phyloP scores from a whole-genome alignment of 2,888 invertebrate genomes.

The Rhorus exstirpatorius region DNA sequence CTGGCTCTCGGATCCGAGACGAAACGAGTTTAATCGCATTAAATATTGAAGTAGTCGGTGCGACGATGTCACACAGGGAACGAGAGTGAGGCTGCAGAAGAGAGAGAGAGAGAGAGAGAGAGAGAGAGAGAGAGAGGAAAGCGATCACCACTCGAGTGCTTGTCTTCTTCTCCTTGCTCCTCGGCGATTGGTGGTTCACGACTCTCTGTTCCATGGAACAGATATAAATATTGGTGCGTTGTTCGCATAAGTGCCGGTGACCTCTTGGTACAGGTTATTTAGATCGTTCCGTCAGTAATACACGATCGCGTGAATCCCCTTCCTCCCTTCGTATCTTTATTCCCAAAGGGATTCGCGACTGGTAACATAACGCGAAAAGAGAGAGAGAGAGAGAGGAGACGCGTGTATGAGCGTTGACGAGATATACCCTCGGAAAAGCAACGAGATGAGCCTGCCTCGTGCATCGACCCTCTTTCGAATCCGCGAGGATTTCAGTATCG shows the following conservation, averaged over 20 bases:
- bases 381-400: neutral
- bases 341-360: constrained; percentile 45
- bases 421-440: constrained; percentile 15
- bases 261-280: constrained; percentile 45
- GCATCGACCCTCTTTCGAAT: constrained; percentile 22
- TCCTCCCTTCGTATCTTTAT: constrained; percentile 38
- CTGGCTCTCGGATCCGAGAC: constrained; percentile 78
- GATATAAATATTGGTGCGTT: constrained; percentile 19
- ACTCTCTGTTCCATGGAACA: neutral
- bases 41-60: constrained; percentile 83
- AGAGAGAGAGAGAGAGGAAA: neutral
- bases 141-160: constrained; percentile 7
- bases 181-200: constrained; percentile 8
- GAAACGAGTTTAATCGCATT: constrained; percentile 84
- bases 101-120: constrained; percentile 36
- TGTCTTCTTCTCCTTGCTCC: neutral
- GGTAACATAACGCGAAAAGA: constrained; percentile 34
- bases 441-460: constrained; percentile 38
- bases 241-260: constrained; percentile 27
- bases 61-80: constrained; percentile 62
- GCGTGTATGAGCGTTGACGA: constrained; percentile 38
- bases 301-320: constrained; percentile 45
- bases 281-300: constrained; percentile 43
- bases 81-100: neutral
- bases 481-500: constrained; percentile 44